Base-by-base conservation (phyloP, 2,797 vertebrate species). In the Ceyx erithaca region DNA sequence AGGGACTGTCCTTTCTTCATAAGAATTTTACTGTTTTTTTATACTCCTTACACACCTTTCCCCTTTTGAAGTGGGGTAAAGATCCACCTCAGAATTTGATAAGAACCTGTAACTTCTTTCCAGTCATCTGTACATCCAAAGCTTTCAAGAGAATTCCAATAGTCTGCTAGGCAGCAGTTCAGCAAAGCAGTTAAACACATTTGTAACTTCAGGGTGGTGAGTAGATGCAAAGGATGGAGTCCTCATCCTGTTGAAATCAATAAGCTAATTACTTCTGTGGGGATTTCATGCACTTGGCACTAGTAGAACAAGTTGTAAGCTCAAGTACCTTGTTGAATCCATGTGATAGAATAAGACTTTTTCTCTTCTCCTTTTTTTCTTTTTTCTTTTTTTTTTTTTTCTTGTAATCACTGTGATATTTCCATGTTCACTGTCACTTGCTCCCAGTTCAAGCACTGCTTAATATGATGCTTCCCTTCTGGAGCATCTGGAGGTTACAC, bases 181-280 rank as follows among this genome's bases (percentile, higher is more conserved):
- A 26, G 14, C 49, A 30, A 13, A 54, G 18, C 3, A 57, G n/a
- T 66, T 80, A 80, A 90, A 69, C 35, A 26, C 30, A 12, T 62
- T 49, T 80, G 7, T 83, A 58, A 78, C 61, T 83, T 59, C 30
- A 37, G 43, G 84, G 26, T 28, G 4, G 41, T 35, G 35, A 73
- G 66, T 55, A 61, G 45, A 23, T 80, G 62, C 46, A 59, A n/a
- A 18, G 43, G 80, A 66, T 52, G 48, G 12, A 68, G 21, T 77
- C 18, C 12, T 93, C 57, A 49, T 69, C n/a, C 58, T 69, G 15
- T 31, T 69, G 66, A 83, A 90, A 90, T 91, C 75, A 79, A 52
- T 87, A 72, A 88, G 33, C 63, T 83, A 85, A 85, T 94, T 81
- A 90, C 66, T 67, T 83, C 40, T 80, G 61, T 13, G 21, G 62